Conservation (phyloP, 1,140 invertebrate species). For the Ericerus pela region DNA sequence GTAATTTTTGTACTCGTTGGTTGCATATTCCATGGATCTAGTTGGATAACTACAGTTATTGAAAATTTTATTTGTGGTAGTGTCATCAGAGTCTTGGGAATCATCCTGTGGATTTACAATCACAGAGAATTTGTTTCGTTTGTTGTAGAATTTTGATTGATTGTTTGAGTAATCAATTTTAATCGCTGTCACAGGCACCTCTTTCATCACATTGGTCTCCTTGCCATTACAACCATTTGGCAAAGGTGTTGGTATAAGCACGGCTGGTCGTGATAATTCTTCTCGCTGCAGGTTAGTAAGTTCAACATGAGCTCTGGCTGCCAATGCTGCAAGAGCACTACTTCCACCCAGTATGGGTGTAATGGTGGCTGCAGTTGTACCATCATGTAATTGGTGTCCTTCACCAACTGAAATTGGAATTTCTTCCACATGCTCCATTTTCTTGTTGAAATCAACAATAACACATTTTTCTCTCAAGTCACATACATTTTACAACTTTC, state of each 20-base stretch:
- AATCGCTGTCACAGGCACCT: neutral
- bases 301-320: slow-evolving; percentile 3
- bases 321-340: neutral
- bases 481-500: too few relatives aligned
- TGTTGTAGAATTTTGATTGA: neutral
- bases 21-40: neutral
- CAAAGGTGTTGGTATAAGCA: neutral
- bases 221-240: neutral
- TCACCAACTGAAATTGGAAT: slow-evolving; percentile 1
- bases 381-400: slow-evolving; percentile 7
- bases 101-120: slow-evolving; percentile 17
- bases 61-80: neutral
- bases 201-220: neutral
- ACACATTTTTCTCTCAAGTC: too few relatives aligned
- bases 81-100: neutral
- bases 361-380: neutral
- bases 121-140: slow-evolving; percentile 13
- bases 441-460: neutral
- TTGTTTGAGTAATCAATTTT: slow-evolving; percentile 5
- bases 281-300: slow-evolving; percentile 1
- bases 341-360: neutral
- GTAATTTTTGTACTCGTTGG: slow-evolving; percentile 23
- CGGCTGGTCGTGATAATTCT: slow-evolving; percentile 1
- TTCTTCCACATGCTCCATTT: slow-evolving; percentile 2
- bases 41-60: neutral